These are phyloP conservation scores for Sebastes trivittatus DNA, from an alignment of 2,797 vertebrate genomes.

Conservation along the genomic window DNA sequence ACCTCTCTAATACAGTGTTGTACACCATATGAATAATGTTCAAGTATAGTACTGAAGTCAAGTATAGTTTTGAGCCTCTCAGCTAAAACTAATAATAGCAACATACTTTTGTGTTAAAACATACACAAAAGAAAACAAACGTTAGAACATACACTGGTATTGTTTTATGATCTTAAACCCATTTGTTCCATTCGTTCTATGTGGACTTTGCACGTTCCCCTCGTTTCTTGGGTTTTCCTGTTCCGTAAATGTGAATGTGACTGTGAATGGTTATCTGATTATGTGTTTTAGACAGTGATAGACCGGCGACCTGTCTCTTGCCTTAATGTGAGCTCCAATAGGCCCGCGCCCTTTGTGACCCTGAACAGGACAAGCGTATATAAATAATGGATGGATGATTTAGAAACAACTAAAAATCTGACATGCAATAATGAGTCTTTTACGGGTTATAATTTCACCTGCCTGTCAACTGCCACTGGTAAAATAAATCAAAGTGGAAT, in stretches of 20 bases:
- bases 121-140: background rate
- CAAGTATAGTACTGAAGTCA: background rate
- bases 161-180: background rate
- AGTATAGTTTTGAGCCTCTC: background rate
- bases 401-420: constrained; percentile 6
- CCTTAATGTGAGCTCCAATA: background rate
- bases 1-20: background rate
- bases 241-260: background rate
- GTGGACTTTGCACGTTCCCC: background rate
- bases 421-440: constrained; percentile 19
- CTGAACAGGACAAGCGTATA: background rate
- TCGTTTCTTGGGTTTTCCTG: background rate
- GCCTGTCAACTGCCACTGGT: background rate
- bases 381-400: constrained; percentile 13
- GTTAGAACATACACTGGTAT: background rate
- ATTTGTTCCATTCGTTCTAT: background rate
- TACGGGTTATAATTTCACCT: constrained; percentile 8
- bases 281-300: background rate
- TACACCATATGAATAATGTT: background rate
- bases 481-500: background rate
- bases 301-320: background rate
- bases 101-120: background rate
- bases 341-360: background rate
- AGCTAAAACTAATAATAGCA: background rate
- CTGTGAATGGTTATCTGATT: background rate